phyloP scores from a whole-genome alignment of 1,140 invertebrate genomes.

The Cryptotermes secundus region DNA sequence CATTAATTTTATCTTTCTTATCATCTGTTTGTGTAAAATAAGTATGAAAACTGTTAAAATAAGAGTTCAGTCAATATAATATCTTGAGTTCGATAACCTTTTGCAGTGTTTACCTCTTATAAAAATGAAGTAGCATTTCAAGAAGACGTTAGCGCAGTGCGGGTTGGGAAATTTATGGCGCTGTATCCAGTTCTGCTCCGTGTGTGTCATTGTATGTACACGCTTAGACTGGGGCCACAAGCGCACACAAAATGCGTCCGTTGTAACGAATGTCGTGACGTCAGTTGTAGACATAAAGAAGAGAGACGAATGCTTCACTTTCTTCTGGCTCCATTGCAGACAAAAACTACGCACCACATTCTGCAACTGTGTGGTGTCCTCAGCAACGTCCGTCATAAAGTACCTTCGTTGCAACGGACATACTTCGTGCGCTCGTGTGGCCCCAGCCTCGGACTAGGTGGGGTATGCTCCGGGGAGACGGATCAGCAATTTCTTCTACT shows the following conservation, averaged over 20 bases:
- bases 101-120: neutral
- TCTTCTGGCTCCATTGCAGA: no score
- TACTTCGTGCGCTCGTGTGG: no score
- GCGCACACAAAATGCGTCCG: no score
- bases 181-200: neutral
- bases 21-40: neutral
- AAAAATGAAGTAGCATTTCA: neutral
- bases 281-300: no score
- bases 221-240: neutral
- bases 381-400: no score
- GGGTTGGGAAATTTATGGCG: neutral
- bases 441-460: no score
- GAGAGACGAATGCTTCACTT: no score
- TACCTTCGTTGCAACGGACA: no score
- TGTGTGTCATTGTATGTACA: neutral
- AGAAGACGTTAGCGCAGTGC: neutral
- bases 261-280: no score
- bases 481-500: neutral
- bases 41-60: neutral
- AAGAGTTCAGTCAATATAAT: neutral
- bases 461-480: neutral
- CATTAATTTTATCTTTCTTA: no score
- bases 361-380: no score
- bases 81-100: neutral
- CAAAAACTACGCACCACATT: no score